These are phyloP conservation scores for Mesochorus sp. DNA, from an alignment of 2,888 invertebrate species.

Conservation along the genomic window DNA sequence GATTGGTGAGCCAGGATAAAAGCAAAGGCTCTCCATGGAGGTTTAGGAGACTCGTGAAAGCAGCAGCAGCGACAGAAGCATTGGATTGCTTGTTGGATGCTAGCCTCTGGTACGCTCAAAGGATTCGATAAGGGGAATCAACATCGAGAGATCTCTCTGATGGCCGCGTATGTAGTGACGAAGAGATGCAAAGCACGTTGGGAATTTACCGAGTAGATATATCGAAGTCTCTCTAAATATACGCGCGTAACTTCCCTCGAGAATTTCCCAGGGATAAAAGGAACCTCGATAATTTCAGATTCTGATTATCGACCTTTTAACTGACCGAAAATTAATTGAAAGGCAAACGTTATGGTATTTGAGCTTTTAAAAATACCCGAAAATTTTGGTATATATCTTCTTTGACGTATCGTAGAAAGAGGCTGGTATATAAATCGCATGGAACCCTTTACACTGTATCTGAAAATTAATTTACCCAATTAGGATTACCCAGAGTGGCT, in stretches of 20 bases:
- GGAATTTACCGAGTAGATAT: conserved; percentile 19
- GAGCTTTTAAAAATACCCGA: no score
- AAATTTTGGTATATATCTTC: no score
- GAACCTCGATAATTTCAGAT: no score
- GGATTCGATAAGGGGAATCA: conserved; percentile 32
- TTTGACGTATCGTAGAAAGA: neutral
- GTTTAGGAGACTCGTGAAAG: conserved; percentile 35
- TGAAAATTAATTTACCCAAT: conserved; percentile 54
- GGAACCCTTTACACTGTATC: conserved; percentile 34
- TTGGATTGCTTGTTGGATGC: neutral
- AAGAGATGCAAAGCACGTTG: conserved; percentile 36
- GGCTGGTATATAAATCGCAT: conserved; percentile 19
- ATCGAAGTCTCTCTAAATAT: no score
- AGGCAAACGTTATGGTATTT: no score
- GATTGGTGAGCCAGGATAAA: conserved; percentile 15
- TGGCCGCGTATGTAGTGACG: conserved; percentile 30
- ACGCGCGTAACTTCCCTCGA: no score
- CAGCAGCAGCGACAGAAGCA: neutral
- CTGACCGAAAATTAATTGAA: no score
- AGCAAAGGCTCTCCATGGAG: neutral
- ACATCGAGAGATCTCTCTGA: conserved; percentile 25
- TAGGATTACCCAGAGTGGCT: conserved; percentile 54
- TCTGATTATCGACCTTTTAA: no score
- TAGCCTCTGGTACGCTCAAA: conserved; percentile 31
- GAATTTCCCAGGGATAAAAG: no score